These are phyloP conservation scores for Struthidea cinerea DNA, from an alignment of 2,113 vertebrate species.

Conservation along the genomic window DNA sequence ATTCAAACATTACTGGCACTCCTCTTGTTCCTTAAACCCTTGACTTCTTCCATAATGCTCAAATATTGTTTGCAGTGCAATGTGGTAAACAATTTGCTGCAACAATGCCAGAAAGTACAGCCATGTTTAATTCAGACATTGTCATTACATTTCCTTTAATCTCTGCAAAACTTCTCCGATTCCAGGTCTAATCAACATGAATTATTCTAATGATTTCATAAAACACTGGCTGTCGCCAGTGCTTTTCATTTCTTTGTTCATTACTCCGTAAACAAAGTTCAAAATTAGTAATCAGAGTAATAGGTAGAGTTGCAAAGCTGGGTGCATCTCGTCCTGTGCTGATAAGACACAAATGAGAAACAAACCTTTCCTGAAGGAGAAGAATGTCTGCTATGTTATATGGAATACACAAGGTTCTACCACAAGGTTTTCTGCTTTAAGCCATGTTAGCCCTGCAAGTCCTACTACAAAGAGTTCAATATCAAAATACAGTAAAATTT, in stretches of 20 bases:
- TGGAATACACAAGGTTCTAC: background rate
- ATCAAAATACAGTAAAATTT: background rate
- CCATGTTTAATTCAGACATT: background rate
- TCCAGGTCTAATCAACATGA: background rate
- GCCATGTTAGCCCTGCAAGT: background rate
- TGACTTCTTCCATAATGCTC: background rate
- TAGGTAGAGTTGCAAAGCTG: background rate
- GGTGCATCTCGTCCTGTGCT: background rate
- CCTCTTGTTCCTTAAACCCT: background rate
- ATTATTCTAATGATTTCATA: background rate
- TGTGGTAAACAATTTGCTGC: background rate
- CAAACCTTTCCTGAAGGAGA: background rate
- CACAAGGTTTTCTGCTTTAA: background rate
- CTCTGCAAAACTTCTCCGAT: background rate
- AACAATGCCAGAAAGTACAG: background rate
- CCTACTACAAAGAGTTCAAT: background rate
- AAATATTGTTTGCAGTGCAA: background rate
- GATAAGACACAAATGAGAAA: background rate
- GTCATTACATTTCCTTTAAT: background rate
- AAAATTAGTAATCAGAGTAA: background rate
- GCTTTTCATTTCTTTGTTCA: background rate
- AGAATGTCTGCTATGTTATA: background rate
- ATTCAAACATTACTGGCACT: background rate
- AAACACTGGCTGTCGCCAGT: background rate
- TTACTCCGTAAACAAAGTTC: background rate